A percentile compares a stretch with the other conserved stretches of the same genome.
These are phyloP conservation scores for Trididemnum clinides DNA, from an alignment of 23 tunicate species.

Conservation along the genomic window DNA sequence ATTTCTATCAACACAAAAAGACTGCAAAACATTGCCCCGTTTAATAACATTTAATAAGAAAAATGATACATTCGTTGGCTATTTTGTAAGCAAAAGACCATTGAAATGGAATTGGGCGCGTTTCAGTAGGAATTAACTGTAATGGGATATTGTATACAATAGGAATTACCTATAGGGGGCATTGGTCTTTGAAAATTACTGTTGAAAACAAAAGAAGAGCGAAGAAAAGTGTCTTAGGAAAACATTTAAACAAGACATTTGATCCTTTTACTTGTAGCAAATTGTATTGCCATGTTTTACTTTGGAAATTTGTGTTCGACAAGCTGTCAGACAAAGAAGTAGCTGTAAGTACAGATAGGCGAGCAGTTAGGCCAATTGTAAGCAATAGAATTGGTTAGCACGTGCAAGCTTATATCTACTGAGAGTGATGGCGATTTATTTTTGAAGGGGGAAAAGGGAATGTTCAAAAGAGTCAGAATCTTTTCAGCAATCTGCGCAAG, in stretches of 20 bases:
- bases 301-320: not conserved
- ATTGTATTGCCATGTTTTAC: not conserved
- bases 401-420: no score
- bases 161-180: not conserved
- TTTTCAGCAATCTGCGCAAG: no score
- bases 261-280: constrained; percentile 16
- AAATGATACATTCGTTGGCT: constrained; percentile 17
- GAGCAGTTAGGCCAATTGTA: no score
- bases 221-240: constrained; percentile 15
- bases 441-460: no score
- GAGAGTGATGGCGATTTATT: no score
- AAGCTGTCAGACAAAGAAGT: no score
- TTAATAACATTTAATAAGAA: constrained; percentile 25
- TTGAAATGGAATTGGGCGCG: not conserved
- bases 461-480: no score
- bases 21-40: constrained; percentile 24
- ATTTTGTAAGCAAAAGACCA: not conserved
- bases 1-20: constrained; percentile 13
- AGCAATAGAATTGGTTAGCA: no score
- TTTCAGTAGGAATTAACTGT: constrained; percentile 15
- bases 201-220: not conserved
- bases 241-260: constrained; percentile 21
- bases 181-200: constrained; percentile 5
- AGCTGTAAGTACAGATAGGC: no score
- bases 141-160: not conserved